phyloP scores from a whole-genome alignment of 2,888 invertebrate species.

The Idaea straminata region DNA sequence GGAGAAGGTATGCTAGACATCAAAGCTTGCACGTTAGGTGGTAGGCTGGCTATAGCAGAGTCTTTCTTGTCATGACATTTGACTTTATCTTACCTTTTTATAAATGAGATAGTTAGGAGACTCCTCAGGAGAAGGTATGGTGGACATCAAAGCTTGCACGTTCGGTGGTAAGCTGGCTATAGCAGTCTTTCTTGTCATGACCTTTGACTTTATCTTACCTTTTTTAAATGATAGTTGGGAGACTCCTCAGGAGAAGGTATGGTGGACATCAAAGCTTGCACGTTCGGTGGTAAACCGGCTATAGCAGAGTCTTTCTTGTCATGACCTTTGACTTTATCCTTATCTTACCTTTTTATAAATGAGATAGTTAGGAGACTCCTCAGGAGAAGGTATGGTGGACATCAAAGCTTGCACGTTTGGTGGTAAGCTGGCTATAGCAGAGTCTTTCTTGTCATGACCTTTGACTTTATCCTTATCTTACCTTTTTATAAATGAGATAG shows the following conservation, averaged over 20 bases:
- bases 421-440: not conserved
- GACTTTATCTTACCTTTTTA: not conserved
- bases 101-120: constrained; percentile 75
- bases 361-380: not conserved
- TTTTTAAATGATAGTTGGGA: no score
- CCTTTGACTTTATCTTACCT: constrained; percentile 58
- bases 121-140: constrained; percentile 83
- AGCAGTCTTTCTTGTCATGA: constrained; percentile 56
- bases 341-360: not conserved
- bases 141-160: constrained; percentile 71
- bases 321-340: not conserved
- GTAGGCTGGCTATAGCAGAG: constrained; percentile 45
- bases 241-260: not conserved
- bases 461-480: constrained; percentile 40
- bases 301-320: not conserved
- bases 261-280: not conserved
- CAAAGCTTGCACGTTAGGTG: constrained; percentile 63
- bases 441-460: not conserved
- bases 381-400: not conserved
- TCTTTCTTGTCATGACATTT: constrained; percentile 28
- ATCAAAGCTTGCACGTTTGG: not conserved
- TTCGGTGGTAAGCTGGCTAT: constrained; percentile 53
- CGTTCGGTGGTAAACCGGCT: not conserved
- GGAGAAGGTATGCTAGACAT: constrained; percentile 77
- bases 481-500: constrained; percentile 93